These are phyloP conservation scores for Heliconius charithonia DNA, from an alignment of 2,888 invertebrate genomes.

Conservation along the genomic window DNA sequence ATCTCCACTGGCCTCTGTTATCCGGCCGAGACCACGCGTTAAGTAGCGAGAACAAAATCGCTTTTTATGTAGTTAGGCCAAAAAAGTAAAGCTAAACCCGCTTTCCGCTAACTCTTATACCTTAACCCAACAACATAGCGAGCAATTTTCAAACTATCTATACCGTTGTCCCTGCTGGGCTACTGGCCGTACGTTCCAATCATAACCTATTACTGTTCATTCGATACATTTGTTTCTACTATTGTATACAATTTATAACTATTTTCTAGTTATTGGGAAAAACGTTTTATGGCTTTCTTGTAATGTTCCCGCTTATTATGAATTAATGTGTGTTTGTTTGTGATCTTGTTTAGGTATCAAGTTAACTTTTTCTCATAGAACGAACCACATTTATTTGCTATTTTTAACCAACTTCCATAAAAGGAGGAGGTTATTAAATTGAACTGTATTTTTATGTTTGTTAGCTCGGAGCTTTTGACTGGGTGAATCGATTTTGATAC, in stretches of 20 bases:
- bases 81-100: neutral
- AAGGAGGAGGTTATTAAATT: no score
- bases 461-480: no score
- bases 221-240: constrained; percentile 40
- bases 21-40: no score
- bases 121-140: neutral
- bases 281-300: constrained; percentile 13
- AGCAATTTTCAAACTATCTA: constrained; percentile 35
- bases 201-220: constrained; percentile 38
- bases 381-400: no score
- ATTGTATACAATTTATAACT: constrained; percentile 37
- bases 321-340: neutral
- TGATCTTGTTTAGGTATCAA: neutral
- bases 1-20: no score
- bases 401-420: no score
- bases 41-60: no score
- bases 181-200: constrained; percentile 37
- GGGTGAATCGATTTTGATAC: no score
- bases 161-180: constrained; percentile 42
- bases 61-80: no score
- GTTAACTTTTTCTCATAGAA: neutral
- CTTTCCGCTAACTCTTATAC: constrained; percentile 13
- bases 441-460: no score
- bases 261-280: constrained; percentile 32
- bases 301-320: neutral